phyloP scores from a whole-genome alignment of 2,888 invertebrate genomes.

The Platypus cylindrus region DNA sequence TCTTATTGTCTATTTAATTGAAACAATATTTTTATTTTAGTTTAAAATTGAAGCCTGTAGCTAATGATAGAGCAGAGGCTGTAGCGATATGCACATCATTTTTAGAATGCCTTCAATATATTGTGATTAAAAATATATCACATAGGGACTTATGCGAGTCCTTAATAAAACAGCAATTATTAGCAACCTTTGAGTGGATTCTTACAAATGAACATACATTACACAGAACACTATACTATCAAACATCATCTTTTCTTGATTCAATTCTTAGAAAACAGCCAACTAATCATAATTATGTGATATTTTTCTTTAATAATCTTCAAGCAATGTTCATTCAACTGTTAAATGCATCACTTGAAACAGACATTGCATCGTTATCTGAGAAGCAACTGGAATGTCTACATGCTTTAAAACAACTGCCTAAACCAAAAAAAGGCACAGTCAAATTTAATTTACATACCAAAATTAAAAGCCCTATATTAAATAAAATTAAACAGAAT shows the following conservation, averaged over 20 bases:
- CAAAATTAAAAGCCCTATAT: not conserved
- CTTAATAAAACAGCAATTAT: slow-evolving; percentile 34
- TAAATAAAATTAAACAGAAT: slow-evolving; percentile 3
- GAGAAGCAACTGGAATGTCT: slow-evolving; percentile 38
- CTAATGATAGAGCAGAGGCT: slow-evolving; percentile 53
- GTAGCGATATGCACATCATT: slow-evolving; percentile 53
- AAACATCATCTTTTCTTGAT: slow-evolving; percentile 37
- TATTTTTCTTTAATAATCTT: slow-evolving; percentile 34
- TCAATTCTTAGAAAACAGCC: no score
- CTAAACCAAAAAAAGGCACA: slow-evolving; percentile 36
- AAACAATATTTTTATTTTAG: slow-evolving; percentile 37
- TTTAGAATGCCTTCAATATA: slow-evolving; percentile 61
- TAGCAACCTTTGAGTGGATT: slow-evolving; percentile 38
- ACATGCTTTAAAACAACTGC: slow-evolving; percentile 33
- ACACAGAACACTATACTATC: slow-evolving; percentile 38
- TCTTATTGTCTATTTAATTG: no score
- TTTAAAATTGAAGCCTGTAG: slow-evolving; percentile 44
- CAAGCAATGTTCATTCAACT: slow-evolving; percentile 27
- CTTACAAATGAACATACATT: slow-evolving; percentile 32
- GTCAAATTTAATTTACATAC: slow-evolving; percentile 38
- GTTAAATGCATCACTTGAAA: slow-evolving; percentile 21
- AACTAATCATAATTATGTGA: slow-evolving; percentile 29
- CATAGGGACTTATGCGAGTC: slow-evolving; percentile 34
- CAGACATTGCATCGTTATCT: slow-evolving; percentile 19
- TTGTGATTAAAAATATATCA: slow-evolving; percentile 40